These are phyloP conservation scores for Periophthalmus magnuspinnatus DNA, from an alignment of 2,797 vertebrate genomes.

Conservation along the genomic window DNA sequence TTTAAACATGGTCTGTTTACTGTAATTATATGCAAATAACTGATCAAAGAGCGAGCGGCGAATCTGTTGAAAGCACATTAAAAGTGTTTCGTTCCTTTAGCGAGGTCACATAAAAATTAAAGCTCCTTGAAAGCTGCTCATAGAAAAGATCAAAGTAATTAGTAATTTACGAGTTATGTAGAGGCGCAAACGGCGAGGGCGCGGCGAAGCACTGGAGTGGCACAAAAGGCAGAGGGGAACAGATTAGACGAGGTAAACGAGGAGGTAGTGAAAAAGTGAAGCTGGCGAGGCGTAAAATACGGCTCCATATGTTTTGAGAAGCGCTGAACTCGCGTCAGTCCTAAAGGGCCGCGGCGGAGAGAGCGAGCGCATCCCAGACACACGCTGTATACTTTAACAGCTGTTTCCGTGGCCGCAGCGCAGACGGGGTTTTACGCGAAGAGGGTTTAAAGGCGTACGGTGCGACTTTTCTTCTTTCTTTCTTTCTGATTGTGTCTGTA, in stretches of 20 bases:
- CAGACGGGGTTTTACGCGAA: conserved; percentile 38
- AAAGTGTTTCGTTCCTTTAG: neutral
- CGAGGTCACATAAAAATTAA: neutral
- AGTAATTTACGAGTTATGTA: conserved; percentile 12
- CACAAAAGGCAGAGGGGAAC: neutral
- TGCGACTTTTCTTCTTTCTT: too few species aligned
- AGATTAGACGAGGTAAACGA: conserved; percentile 3
- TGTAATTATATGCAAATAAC: neutral
- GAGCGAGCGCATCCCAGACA: conserved; percentile 14
- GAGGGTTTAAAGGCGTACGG: conserved; percentile 23
- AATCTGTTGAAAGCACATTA: conserved; percentile 4
- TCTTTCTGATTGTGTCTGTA: too few species aligned
- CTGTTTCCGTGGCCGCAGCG: conserved; percentile 26
- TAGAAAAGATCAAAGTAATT: conserved; percentile 8
- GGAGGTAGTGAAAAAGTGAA: neutral
- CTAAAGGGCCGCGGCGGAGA: conserved; percentile 17
- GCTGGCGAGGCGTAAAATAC: conserved; percentile 17
- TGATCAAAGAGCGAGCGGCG: neutral
- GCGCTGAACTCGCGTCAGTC: conserved; percentile 20
- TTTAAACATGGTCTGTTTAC: conserved; percentile 8
- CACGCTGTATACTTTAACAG: conserved; percentile 36
- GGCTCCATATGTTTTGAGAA: conserved; percentile 24
- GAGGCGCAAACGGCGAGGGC: neutral
- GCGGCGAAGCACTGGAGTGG: neutral
- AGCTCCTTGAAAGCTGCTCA: neutral